Base-by-base conservation (phyloP, 1,140 invertebrate genomes). In the Paramacrobiotus metropolitanus region DNA sequence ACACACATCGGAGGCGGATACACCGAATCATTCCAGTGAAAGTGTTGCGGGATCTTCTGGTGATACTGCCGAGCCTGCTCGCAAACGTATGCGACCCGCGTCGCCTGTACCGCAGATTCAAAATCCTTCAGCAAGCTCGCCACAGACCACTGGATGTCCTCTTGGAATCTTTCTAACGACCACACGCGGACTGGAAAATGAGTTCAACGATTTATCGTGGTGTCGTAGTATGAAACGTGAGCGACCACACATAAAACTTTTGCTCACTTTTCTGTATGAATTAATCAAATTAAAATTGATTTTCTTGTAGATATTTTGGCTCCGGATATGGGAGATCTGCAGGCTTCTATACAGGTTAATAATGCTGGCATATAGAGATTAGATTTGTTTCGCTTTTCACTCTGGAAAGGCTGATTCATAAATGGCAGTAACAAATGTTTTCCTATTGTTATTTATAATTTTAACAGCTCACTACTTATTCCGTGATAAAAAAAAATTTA, bases 281-380 rank as follows among this genome's bases (percentile, higher is more conserved):
- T 40, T 40, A n/a, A 40, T 40, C 34, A n/a, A 40, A 20, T 55
- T 55, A 20, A 20, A 9, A 4, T 9, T 55, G 48, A 20, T 55
- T 28, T 55, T 40, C n/a, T 40, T 40, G 34, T 55, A 55, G 48
- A 20, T 15, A 15, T 55, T 15, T 24, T 55, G 9, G 48, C 48
- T 15, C 48, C 48, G 28, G 48, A 55, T 20, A 55, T 55, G 48
- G 48, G 48, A 55, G 28, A 55, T 28, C 28, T 55, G 48, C 48
- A 55, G 48, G 28, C 15, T 9, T 55, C 48, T 24, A 24, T 55
- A 20, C 48, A 55, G 48, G 48, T 55, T 9, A 55, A 24, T 20
- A 28, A 55, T 9, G 48, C 15, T n/a, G n/a, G n/a, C n/a, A n/a
- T n/a, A n/a, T n/a, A n/a, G n/a, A n/a, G n/a, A n/a, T n/a, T n/a